Percentiles rank a stretch among this genome's conserved stretches.
Evolutionary conservation across 2,888 invertebrate species (phyloP).

Genomic region (Allolobophora icterica): DNA sequence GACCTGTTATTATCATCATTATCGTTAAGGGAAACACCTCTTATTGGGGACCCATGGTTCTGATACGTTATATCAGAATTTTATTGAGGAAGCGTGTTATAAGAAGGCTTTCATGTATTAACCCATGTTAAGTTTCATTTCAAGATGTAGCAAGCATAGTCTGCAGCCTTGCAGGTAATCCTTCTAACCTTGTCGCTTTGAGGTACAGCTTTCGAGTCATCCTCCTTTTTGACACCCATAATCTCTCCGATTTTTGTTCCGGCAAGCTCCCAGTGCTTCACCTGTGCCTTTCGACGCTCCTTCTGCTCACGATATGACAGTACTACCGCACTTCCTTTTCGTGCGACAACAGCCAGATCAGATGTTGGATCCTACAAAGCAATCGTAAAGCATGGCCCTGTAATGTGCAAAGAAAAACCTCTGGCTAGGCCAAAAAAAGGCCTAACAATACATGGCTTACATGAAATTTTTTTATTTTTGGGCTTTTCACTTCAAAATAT

Average conservation of each 20-base stretch:
- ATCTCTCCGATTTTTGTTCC: slow-evolving; percentile 95
- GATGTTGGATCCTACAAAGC: slow-evolving; percentile 82
- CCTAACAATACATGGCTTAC: not conserved
- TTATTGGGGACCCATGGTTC: not conserved
- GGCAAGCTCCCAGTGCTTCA: slow-evolving; percentile 98
- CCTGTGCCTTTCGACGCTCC: slow-evolving; percentile 93
- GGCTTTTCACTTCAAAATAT: not conserved
- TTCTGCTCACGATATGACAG: slow-evolving; percentile 91
- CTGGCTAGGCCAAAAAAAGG: not conserved
- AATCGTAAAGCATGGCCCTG: not conserved
- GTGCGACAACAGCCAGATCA: slow-evolving; percentile 93
- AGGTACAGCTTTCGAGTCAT: slow-evolving; percentile 67
- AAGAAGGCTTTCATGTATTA: not conserved
- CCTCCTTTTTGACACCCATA: slow-evolving; percentile 83
- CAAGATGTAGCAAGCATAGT: not conserved
- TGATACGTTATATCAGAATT: not conserved
- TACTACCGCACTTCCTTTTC: slow-evolving; percentile 87
- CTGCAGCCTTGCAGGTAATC: not conserved
- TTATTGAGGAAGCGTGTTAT: not conserved
- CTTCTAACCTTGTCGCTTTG: not conserved
- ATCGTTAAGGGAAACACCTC: no score
- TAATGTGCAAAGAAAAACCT: not conserved
- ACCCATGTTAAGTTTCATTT: not conserved
- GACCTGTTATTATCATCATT: no score
- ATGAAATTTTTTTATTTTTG: not conserved